Conservation (phyloP, 2,797 vertebrate genomes). For the Antrozous pallidus region DNA sequence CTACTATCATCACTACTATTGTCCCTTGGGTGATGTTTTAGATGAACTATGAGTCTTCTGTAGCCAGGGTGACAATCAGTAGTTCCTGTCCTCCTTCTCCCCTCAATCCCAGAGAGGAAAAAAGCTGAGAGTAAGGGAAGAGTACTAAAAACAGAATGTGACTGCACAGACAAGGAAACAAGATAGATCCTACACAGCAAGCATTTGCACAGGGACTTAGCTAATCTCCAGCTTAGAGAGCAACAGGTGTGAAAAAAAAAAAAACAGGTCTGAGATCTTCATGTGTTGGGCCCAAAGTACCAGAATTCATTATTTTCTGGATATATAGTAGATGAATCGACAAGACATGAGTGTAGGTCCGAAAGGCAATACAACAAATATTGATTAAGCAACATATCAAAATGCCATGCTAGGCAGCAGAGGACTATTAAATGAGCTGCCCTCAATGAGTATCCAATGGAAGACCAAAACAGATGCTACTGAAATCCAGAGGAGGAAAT, state of each 20-base stretch:
- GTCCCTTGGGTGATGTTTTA: constrained; percentile 99
- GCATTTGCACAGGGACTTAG: neutral
- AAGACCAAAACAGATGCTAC: neutral
- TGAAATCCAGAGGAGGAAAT: neutral
- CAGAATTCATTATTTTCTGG: neutral
- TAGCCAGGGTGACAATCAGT: constrained; percentile 98
- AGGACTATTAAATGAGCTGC: neutral
- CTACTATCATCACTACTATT: constrained; percentile 96
- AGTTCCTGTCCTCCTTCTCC: constrained; percentile 69
- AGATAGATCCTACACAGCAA: neutral
- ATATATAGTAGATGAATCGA: neutral
- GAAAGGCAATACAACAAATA: neutral
- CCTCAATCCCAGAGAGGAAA: neutral
- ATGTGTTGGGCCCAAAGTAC: neutral
- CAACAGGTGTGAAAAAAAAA: neutral
- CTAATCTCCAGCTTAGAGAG: neutral
- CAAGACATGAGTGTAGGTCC: neutral
- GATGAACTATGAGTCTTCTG: constrained; percentile 98
- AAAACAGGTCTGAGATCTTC: neutral
- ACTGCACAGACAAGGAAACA: neutral
- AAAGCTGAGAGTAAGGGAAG: neutral
- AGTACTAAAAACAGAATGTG: neutral
- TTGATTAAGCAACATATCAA: neutral
- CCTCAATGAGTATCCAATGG: neutral
- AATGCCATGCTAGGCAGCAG: neutral